Conservation (phyloP, 2,888 invertebrate genomes). For the Hydraecia micacea region DNA sequence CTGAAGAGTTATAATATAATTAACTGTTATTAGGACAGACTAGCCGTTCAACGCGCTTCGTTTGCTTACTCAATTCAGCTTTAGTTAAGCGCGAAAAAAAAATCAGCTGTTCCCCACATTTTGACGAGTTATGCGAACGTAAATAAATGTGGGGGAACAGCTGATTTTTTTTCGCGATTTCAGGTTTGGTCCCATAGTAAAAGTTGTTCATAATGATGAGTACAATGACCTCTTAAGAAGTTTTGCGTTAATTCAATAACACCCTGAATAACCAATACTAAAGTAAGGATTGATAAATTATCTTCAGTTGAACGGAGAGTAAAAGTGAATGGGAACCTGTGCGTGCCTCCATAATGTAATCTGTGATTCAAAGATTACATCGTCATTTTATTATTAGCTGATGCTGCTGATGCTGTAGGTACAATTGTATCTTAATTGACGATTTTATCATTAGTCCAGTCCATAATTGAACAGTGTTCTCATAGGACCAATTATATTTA, state of each 20-base stretch:
- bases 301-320: constrained; percentile 4
- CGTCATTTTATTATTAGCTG: background rate
- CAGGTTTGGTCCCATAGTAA: too few species aligned
- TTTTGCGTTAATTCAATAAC: too few species aligned
- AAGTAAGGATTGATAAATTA: background rate
- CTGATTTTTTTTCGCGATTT: too few species aligned
- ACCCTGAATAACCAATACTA: background rate
- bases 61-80: background rate
- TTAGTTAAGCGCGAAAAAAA: too few species aligned
- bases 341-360: constrained; percentile 12
- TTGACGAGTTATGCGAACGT: too few species aligned
- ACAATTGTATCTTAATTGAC: background rate
- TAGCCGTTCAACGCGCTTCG: background rate
- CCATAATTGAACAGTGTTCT: background rate
- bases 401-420: background rate
- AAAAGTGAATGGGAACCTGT: constrained; percentile 44
- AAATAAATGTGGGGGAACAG: too few species aligned
- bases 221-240: too few species aligned
- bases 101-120: too few species aligned
- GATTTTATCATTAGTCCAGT: background rate
- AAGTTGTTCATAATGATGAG: too few species aligned
- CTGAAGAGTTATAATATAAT: constrained; percentile 14
- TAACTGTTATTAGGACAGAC: background rate
- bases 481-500: background rate
- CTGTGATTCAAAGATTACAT: constrained; percentile 17